Base-by-base conservation (phyloP, 1,140 invertebrate species). In the Palaemon carinicauda region DNA sequence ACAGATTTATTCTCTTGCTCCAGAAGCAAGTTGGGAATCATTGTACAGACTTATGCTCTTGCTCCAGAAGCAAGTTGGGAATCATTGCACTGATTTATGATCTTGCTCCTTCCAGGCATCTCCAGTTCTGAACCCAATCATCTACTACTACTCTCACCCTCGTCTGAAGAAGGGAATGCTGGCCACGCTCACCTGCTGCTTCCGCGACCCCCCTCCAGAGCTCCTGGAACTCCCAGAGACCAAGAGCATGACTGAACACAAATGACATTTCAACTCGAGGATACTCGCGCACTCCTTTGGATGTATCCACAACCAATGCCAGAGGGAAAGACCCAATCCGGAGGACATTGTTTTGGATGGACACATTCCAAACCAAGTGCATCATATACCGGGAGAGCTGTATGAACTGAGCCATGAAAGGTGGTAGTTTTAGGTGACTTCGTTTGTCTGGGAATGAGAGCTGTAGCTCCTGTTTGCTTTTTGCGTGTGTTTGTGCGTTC, bases 111-210 rank as follows among this genome's bases (percentile, higher is more conserved):
- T 12, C 1, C 82, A 84, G 82, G 74, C 56, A 10, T 78, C 74
- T 3, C 82, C 82, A 7, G 82, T 84, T 19, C 82, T 84, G 15
- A 84, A 84, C 82, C 82, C 82, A 33, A 84, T 84, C 54, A 78
- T 84, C 73, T 84, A 84, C 69, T 84, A 78, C 54, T 84, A 78
- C 82, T 84, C 82, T 0, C 82, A 84, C 54, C 82, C 82, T 1
- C 82, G 82, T 74, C 82, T 84, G 33, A 79, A 53, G 82, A 84
- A 84, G 74, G 82, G 82, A 3, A 84, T 84, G 82, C 19, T 84
- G 29, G 82, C 82, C 31, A 84, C 74, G 0, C 74, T 84, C 0
- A 84, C 82, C 19, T 84, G 82, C 82, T 84, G 82, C 74, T 84
- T 77, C 82, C n/a, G 75, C 9, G 82, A 84, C n/a, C 74, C 82